Conservation (phyloP, 2,888 invertebrate genomes). For the Hypselothyrea guttata region DNA sequence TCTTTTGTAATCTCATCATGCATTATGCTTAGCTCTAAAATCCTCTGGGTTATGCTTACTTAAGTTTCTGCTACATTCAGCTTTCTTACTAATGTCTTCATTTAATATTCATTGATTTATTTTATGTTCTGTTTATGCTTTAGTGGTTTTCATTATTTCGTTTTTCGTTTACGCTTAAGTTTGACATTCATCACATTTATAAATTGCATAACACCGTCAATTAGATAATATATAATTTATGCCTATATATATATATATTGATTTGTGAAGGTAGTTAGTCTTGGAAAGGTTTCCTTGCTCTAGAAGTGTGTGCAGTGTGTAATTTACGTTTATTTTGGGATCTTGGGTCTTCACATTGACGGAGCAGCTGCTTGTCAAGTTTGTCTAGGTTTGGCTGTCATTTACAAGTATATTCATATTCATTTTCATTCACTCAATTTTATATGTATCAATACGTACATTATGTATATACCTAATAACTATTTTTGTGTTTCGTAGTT, state of each 20-base stretch:
- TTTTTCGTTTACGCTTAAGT: slow-evolving; percentile 63
- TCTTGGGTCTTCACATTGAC: slow-evolving; percentile 27
- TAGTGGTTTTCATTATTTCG: slow-evolving; percentile 31
- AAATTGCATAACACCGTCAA: slow-evolving; percentile 76
- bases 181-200: slow-evolving; percentile 78
- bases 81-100: slow-evolving; percentile 51
- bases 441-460: slow-evolving; percentile 27
- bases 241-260: slow-evolving; percentile 38
- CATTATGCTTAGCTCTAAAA: slow-evolving; percentile 71
- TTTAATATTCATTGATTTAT: slow-evolving; percentile 16
- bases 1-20: slow-evolving; percentile 25
- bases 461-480: slow-evolving; percentile 36
- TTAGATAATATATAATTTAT: slow-evolving; percentile 65
- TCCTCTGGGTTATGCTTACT: slow-evolving; percentile 70
- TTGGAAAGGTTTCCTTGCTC: slow-evolving; percentile 72
- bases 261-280: slow-evolving; percentile 77
- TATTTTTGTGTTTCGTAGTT: slow-evolving; percentile 52
- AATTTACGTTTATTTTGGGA: slow-evolving; percentile 11
- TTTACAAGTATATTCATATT: slow-evolving; percentile 34
- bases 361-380: slow-evolving; percentile 2
- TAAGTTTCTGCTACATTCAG: slow-evolving; percentile 66
- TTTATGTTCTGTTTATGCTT: slow-evolving; percentile 29
- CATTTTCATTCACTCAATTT: slow-evolving; percentile 32
- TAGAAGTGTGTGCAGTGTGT: slow-evolving; percentile 58
- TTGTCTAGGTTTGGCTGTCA: slow-evolving; percentile 43